phyloP scores from a whole-genome alignment of 2,888 invertebrate species.

The Formica aserva region DNA sequence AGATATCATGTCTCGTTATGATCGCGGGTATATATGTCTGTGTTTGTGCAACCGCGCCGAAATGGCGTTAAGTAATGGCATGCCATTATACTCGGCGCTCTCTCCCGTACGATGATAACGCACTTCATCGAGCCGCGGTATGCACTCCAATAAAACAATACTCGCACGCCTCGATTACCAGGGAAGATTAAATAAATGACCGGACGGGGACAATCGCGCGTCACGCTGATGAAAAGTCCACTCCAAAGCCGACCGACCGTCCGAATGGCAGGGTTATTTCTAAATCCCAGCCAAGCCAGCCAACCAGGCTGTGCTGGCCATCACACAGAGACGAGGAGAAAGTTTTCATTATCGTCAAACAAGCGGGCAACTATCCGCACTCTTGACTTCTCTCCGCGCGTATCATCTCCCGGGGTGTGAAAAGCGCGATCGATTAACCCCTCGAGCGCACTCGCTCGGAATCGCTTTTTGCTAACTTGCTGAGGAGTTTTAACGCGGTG shows the following conservation, averaged over 20 bases:
- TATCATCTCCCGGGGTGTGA: constrained; percentile 46
- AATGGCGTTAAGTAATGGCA: constrained; percentile 50
- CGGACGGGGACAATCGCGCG: constrained; percentile 52
- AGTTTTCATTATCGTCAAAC: constrained; percentile 55
- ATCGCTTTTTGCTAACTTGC: constrained; percentile 44
- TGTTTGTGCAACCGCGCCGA: constrained; percentile 11
- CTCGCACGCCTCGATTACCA: constrained; percentile 51
- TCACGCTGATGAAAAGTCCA: constrained; percentile 54
- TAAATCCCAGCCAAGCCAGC: constrained; percentile 48
- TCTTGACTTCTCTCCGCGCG: constrained; percentile 46
- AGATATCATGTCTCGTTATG: constrained; percentile 1
- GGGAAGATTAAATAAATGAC: constrained; percentile 56
- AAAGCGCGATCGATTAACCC: constrained; percentile 55
- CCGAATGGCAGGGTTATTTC: constrained; percentile 34
- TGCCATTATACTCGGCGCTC: constrained; percentile 40
- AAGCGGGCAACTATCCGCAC: constrained; percentile 49
- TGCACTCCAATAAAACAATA: constrained; percentile 55
- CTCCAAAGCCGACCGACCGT: background rate
- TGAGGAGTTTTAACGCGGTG: constrained; percentile 40
- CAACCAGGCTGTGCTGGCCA: background rate
- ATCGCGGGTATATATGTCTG: background rate
- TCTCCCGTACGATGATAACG: constrained; percentile 39
- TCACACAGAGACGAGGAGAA: constrained; percentile 22
- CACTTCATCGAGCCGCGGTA: constrained; percentile 53
- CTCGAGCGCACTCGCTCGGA: constrained; percentile 41